Conservation (phyloP, 2,888 invertebrate genomes). For the Tipula confusa region DNA sequence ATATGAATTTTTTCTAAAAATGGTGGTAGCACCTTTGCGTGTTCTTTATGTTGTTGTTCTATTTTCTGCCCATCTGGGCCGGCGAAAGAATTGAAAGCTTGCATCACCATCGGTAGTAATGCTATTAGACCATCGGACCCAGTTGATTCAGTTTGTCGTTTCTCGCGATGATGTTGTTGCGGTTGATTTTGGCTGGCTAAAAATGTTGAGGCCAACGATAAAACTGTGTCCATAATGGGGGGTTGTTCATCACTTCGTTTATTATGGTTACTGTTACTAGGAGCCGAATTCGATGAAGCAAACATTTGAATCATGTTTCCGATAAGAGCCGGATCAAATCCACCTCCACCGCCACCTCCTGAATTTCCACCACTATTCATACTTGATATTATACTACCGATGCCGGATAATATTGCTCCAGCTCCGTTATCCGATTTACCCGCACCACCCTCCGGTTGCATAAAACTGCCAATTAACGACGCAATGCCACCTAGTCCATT, state of each 20-base stretch:
- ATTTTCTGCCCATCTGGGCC: constrained; percentile 59
- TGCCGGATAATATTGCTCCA: constrained; percentile 47
- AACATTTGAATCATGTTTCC: constrained; percentile 57
- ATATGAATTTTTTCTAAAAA: constrained; percentile 64
- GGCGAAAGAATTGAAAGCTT: constrained; percentile 58
- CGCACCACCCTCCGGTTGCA: constrained; percentile 62
- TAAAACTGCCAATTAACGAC: constrained; percentile 61
- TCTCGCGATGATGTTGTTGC: constrained; percentile 40
- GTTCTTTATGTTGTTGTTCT: constrained; percentile 62
- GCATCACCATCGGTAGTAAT: constrained; percentile 64
- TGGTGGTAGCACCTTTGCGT: constrained; percentile 69
- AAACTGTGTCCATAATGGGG: constrained; percentile 54
- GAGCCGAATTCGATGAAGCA: constrained; percentile 39
- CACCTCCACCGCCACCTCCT: constrained; percentile 50
- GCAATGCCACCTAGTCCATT: constrained; percentile 57
- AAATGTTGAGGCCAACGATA: constrained; percentile 56
- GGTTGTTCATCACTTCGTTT: constrained; percentile 45
- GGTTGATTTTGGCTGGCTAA: constrained; percentile 48
- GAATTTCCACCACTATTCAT: constrained; percentile 43
- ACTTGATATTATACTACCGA: constrained; percentile 46
- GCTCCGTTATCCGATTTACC: constrained; percentile 46
- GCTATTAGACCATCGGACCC: constrained; percentile 47
- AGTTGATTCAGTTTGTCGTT: constrained; percentile 35
- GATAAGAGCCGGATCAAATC: constrained; percentile 56
- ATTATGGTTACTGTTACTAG: constrained; percentile 35